A percentile compares a stretch with the other conserved stretches of the same genome.
Evolutionary conservation across 2,113 vertebrate species (phyloP).

Genomic region (Trematocara unimaculatum): DNA sequence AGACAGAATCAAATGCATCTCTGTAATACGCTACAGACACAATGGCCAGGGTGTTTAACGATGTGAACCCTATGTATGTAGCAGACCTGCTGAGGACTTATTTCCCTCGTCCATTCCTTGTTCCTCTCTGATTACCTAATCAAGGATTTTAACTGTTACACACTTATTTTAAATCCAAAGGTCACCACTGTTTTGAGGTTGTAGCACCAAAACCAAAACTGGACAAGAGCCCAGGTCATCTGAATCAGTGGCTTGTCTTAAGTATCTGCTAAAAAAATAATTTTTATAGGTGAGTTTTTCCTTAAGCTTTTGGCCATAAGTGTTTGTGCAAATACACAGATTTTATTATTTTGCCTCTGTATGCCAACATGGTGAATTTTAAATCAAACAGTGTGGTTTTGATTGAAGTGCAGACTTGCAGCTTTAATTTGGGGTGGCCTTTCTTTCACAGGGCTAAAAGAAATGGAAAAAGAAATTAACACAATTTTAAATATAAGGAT

Average conservation of each 20-base stretch:
- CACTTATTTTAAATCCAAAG: background rate
- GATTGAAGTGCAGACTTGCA: background rate
- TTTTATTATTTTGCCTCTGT: background rate
- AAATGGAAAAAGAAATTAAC: background rate
- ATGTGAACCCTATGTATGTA: background rate
- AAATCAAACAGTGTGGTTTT: background rate
- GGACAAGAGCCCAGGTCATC: background rate
- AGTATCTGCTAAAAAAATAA: background rate
- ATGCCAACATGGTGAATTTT: background rate
- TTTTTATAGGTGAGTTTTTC: background rate
- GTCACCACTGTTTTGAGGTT: background rate
- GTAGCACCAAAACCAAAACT: background rate
- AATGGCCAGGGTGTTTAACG: background rate
- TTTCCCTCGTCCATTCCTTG: background rate
- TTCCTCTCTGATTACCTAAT: background rate
- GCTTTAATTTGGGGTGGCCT: background rate
- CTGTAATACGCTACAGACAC: background rate
- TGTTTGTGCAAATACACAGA: background rate
- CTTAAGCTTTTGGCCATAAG: background rate
- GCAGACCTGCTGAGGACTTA: background rate
- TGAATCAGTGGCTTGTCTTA: background rate
- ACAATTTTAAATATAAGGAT: background rate
- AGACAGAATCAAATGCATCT: background rate
- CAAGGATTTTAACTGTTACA: background rate
- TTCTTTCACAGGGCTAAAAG: background rate